Evolutionary conservation across 2,113 vertebrate species (phyloP).

Genomic region (Narcine bancroftii): DNA sequence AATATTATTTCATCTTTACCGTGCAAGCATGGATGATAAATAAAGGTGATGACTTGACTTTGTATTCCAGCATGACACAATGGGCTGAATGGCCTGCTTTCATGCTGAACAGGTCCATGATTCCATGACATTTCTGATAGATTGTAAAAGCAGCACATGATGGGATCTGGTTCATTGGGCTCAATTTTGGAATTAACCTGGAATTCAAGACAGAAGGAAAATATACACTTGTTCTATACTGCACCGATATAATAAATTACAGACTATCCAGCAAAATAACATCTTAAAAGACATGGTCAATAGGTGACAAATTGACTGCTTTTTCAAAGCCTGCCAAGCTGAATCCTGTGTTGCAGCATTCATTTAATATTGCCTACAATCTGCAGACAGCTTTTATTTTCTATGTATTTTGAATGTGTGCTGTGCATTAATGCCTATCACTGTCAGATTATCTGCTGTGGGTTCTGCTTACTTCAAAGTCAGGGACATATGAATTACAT

Average conservation of each 20-base stretch:
- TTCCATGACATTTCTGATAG: too few species aligned
- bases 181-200: background rate
- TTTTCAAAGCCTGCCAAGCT: conserved; percentile 23
- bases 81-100: too few species aligned
- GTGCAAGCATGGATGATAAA: too few species aligned
- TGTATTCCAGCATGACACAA: too few species aligned
- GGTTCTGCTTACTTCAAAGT: conserved; percentile 35
- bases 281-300: conserved; percentile 25
- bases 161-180: background rate
- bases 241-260: conserved; percentile 13
- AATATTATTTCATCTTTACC: too few species aligned
- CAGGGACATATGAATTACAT: conserved; percentile 36
- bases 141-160: background rate
- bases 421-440: conserved; percentile 32
- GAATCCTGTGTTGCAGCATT: conserved; percentile 17
- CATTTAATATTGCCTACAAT: conserved; percentile 35
- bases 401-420: conserved; percentile 36
- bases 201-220: background rate
- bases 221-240: background rate
- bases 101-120: too few species aligned
- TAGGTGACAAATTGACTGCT: conserved; percentile 31
- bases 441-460: conserved; percentile 36
- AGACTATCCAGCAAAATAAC: background rate
- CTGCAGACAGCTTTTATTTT: conserved; percentile 33
- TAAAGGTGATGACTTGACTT: too few species aligned